Percentiles rank a stretch among this genome's conserved stretches.
phyloP scores from a whole-genome alignment of 2,113 vertebrate genomes.

The Phalacrocorax carbo region DNA sequence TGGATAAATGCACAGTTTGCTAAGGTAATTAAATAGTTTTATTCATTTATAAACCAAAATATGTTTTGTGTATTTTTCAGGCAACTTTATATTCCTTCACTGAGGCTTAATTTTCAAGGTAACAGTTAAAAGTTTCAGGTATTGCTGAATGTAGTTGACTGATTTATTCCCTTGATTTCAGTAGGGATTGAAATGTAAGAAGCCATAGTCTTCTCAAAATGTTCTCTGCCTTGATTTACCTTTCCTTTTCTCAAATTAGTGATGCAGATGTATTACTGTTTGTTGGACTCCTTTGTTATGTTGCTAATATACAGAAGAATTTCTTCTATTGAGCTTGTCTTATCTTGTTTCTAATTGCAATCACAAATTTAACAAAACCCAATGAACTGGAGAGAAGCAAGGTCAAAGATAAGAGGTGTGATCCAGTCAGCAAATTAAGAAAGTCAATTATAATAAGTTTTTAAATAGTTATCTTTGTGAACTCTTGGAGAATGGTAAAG shows the following conservation, averaged over 20 bases:
- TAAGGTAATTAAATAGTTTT: constrained; percentile 84
- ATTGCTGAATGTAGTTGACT: not conserved
- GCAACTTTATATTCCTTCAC: not conserved
- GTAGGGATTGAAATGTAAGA: not conserved
- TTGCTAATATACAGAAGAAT: not conserved
- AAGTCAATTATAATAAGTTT: not conserved
- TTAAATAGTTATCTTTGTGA: not conserved
- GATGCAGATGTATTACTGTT: not conserved
- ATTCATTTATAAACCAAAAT: not conserved
- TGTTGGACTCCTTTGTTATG: not conserved
- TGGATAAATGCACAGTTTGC: constrained; percentile 97
- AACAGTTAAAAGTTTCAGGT: not conserved
- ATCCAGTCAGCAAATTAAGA: not conserved
- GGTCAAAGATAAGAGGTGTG: not conserved
- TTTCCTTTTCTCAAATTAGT: not conserved
- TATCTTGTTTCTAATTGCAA: not conserved
- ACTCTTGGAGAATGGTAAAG: not conserved
- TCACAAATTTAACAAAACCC: not conserved
- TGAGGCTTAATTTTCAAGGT: not conserved
- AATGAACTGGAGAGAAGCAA: not conserved
- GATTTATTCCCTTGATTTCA: not conserved
- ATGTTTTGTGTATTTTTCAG: not conserved
- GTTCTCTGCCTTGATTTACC: not conserved
- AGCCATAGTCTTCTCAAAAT: not conserved
- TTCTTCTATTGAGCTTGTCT: not conserved